A percentile compares a stretch with the other conserved stretches of the same genome.
These are phyloP conservation scores for Capreolus pygargus DNA, from an alignment of 2,113 vertebrate genomes.

Conservation along the genomic window DNA sequence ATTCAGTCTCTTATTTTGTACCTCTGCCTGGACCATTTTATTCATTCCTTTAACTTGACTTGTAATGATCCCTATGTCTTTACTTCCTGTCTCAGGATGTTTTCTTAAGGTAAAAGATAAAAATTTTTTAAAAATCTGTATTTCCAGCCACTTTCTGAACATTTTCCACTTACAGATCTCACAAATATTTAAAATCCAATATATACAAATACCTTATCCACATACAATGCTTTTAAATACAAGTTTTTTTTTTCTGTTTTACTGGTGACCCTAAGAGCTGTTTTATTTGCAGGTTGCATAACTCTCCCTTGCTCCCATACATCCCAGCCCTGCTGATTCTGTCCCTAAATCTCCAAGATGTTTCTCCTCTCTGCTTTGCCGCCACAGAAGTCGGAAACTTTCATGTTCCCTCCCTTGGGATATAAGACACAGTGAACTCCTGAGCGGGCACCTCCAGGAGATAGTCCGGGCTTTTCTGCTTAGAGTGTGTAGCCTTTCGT, in stretches of 20 bases:
- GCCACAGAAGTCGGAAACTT: neutral
- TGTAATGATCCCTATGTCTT: neutral
- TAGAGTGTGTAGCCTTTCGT: neutral
- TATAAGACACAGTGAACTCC: neutral
- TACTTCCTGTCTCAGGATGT: neutral
- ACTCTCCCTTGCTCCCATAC: neutral
- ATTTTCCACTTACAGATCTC: neutral
- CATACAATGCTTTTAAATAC: neutral
- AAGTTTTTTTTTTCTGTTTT: neutral
- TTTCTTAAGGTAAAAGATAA: neutral
- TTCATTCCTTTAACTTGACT: neutral
- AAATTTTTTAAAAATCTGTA: neutral
- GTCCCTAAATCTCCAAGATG: neutral
- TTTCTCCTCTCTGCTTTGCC: neutral
- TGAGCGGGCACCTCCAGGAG: neutral
- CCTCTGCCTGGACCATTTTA: neutral
- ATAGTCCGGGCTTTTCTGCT: neutral
- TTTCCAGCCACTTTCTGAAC: neutral
- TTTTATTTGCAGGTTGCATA: neutral
- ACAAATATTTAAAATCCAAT: neutral
- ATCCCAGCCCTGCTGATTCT: neutral
- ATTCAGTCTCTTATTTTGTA: neutral
- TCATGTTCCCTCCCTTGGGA: neutral
- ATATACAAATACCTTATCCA: neutral
- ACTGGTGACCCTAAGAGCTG: neutral